phyloP scores from a whole-genome alignment of 2,888 invertebrate species.

The Arge pagana region DNA sequence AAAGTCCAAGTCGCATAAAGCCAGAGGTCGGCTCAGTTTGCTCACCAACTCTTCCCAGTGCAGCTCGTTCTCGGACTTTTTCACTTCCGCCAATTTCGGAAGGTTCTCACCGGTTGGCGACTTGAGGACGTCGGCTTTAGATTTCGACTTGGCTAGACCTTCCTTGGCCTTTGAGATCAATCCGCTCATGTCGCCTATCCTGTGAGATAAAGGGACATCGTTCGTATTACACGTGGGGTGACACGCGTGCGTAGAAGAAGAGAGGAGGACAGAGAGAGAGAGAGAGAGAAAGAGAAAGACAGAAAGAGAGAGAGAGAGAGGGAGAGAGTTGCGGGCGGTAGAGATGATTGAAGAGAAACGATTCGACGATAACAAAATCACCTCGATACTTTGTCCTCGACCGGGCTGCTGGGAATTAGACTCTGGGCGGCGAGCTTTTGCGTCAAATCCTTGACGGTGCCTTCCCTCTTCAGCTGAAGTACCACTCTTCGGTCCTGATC shows the following conservation, averaged over 20 bases:
- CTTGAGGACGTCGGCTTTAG: slow-evolving; percentile 77
- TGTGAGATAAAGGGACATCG: no score
- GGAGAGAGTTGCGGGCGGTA: no score
- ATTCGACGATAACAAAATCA: slow-evolving; percentile 38
- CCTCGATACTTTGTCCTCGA: slow-evolving; percentile 57
- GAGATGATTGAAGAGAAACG: slow-evolving; percentile 11
- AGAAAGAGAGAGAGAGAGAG: neutral
- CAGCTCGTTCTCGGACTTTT: slow-evolving; percentile 90
- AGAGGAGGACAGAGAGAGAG: no score
- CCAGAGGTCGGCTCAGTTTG: slow-evolving; percentile 74
- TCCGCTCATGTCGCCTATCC: slow-evolving; percentile 85
- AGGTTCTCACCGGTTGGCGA: slow-evolving; percentile 72
- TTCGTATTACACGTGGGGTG: no score
- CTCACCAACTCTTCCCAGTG: slow-evolving; percentile 93
- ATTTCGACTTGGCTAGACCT: slow-evolving; percentile 85
- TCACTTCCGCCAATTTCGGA: slow-evolving; percentile 70
- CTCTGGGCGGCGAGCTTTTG: slow-evolving; percentile 80
- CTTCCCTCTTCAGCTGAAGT: slow-evolving; percentile 76
- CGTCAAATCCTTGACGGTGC: slow-evolving; percentile 86
- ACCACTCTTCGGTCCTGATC: slow-evolving; percentile 67
- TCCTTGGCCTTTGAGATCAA: slow-evolving; percentile 93
- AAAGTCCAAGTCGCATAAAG: slow-evolving; percentile 94
- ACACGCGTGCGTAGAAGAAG: no score
- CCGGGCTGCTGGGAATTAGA: slow-evolving; percentile 62
- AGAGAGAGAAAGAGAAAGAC: no score